phyloP scores from a whole-genome alignment of 2,113 vertebrate genomes.

The Oostethus manadensis region DNA sequence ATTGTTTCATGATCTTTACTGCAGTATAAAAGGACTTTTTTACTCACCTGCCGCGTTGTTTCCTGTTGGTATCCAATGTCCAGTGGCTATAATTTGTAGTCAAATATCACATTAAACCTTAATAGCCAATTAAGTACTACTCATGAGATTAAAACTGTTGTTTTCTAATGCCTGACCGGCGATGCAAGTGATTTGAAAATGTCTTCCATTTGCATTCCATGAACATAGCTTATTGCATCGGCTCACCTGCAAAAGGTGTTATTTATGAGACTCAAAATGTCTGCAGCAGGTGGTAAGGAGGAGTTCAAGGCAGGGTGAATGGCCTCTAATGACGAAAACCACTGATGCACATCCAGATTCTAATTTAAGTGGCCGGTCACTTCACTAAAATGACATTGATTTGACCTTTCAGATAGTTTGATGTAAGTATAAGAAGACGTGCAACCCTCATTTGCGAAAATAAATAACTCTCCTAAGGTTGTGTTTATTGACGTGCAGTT shows the following conservation, averaged over 20 bases:
- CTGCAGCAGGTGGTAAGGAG: slow-evolving; percentile 36
- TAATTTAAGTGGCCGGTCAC: neutral
- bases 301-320: neutral
- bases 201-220: neutral
- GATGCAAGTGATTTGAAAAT: neutral
- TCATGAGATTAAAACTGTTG: neutral
- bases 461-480: no score
- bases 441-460: no score
- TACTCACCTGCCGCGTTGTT: no score
- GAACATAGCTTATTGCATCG: neutral
- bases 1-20: neutral
- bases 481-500: no score
- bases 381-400: neutral
- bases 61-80: neutral
- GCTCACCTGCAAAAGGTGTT: neutral
- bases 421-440: neutral
- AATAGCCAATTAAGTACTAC: neutral
- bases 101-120: neutral
- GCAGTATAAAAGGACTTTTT: neutral
- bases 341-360: slow-evolving; percentile 15
- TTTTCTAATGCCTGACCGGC: neutral
- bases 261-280: neutral
- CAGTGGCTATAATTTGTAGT: neutral
- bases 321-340: slow-evolving; percentile 20
- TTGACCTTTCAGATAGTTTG: neutral